phyloP scores from a whole-genome alignment of 2,113 vertebrate species.

The Corvus moneduloides region DNA sequence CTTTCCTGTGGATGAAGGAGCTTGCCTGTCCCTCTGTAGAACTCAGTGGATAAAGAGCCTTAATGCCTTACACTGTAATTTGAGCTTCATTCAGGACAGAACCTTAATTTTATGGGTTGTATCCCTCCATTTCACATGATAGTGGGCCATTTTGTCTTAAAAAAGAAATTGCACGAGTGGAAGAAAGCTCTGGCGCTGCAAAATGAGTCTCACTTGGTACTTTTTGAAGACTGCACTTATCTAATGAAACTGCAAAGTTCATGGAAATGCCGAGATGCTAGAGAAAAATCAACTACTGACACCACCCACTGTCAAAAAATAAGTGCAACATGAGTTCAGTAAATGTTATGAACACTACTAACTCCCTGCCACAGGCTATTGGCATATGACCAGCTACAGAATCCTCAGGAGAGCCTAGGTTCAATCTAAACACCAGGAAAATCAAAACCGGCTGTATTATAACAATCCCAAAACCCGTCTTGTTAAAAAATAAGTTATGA shows the following conservation, averaged over 20 bases:
- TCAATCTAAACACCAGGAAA: background rate
- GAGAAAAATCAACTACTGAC: background rate
- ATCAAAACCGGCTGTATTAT: background rate
- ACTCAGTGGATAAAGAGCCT: background rate
- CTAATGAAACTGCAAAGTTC: background rate
- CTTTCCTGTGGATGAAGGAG: background rate
- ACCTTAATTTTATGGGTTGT: background rate
- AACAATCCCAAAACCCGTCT: fast-evolving
- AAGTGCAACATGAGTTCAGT: background rate
- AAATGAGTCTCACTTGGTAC: background rate
- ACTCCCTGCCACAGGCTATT: background rate
- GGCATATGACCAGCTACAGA: background rate
- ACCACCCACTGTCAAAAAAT: background rate
- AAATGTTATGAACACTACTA: background rate
- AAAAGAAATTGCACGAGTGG: background rate
- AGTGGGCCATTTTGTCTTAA: background rate
- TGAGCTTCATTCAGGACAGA: background rate
- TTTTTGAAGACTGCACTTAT: background rate
- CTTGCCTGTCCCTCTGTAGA: background rate
- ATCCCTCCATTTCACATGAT: background rate
- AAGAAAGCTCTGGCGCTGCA: background rate
- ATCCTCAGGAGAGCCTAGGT: background rate
- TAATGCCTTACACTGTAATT: background rate
- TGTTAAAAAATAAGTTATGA: background rate
- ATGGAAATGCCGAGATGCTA: background rate